Conservation (phyloP, 2,113 vertebrate species). For the Colinus virginianus region DNA sequence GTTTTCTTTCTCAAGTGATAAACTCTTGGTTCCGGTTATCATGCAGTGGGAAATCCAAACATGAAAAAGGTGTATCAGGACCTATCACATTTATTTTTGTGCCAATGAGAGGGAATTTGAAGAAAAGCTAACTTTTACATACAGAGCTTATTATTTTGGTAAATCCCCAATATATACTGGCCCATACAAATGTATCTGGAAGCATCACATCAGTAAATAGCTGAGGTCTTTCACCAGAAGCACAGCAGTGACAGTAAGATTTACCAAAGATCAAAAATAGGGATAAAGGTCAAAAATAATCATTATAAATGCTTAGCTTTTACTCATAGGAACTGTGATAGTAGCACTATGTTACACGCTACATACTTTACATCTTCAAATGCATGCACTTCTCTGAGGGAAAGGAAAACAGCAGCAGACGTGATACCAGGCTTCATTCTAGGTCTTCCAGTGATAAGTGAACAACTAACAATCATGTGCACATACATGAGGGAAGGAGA, state of each 20-base stretch:
- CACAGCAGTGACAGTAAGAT: not conserved
- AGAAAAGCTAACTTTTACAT: not conserved
- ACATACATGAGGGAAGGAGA: not conserved
- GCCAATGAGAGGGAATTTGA: not conserved
- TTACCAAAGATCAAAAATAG: not conserved
- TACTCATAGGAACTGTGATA: not conserved
- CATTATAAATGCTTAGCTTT: not conserved
- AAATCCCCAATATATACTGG: not conserved
- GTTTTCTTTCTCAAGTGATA: not conserved
- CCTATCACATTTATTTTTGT: not conserved
- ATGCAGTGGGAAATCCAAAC: not conserved
- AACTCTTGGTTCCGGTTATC: not conserved
- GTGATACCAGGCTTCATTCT: not conserved
- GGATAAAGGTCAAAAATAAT: not conserved
- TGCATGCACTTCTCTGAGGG: not conserved
- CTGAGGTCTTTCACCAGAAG: not conserved
- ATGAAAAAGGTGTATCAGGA: not conserved
- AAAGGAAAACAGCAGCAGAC: not conserved
- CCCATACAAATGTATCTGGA: not conserved
- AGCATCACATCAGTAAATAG: not conserved
- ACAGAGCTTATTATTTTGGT: not conserved
- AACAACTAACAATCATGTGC: not conserved
- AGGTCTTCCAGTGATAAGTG: not conserved
- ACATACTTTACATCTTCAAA: not conserved
- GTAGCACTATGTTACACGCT: not conserved